Base-by-base conservation (phyloP, 2,888 invertebrate species). In the Ichneumon xanthorius region DNA sequence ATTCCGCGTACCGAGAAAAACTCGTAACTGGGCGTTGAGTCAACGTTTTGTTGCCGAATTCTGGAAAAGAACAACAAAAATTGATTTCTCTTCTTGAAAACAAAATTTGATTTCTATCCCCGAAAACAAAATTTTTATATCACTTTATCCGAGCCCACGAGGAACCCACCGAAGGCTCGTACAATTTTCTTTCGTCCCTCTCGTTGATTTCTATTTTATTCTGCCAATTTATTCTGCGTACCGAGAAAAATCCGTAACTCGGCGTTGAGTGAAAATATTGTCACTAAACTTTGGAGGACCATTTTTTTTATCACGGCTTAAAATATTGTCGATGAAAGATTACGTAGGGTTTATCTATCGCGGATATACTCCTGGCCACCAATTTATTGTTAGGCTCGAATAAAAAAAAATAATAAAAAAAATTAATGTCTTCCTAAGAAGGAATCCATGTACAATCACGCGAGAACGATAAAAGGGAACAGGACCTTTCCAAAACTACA, bases 171-270 rank as follows among this genome's bases (percentile, higher is more conserved):
- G 58, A 53, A 68, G 61, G 72, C 73, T 63, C 40, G 33, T 40
- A 40, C 9, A 45, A 83, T 75, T 71, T 71, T 80, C 76, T 48
- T 76, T 55, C 65, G 76, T 75, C 84, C 71, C 80, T 82, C 61
- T 45, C 16, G 26, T 26, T 26, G 26, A 26, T 26, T 26, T 26
- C 26, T 26, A 2, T 26, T 26, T 26, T 26, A 2, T 26, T 26
- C 26, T 22, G 53, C 68, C 26, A 40, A 19, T 75, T 70, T n/a
- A 53, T 50, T 63, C 68, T 70, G 63, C 78, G 58, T 61, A 70
- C 68, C 33, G 40, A 19, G 63, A 40, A 33, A 30, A 22, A 19
- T n/a, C 55, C 48, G 65, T 40, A 11, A 40, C 40, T 40, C 40
- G 2, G 40, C 11, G 11, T 11, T 40, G 40, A 40, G 40, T 11